Evolutionary conservation across 2,113 vertebrate species (phyloP).

Genomic region (Pholis gunnellus): DNA sequence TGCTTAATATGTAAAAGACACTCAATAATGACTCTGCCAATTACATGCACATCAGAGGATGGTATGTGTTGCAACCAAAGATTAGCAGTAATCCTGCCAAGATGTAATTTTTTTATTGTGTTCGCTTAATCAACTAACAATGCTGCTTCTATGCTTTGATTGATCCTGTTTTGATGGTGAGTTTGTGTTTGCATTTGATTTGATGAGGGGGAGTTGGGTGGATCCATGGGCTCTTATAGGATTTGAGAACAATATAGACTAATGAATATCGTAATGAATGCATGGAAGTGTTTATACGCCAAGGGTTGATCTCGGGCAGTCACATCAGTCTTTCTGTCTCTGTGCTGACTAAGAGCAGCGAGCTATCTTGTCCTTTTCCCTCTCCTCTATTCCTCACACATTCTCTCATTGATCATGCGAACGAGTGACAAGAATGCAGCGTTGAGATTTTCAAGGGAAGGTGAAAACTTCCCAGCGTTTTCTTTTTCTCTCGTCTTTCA

Average conservation of each 20-base stretch:
- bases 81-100: constrained; percentile 74
- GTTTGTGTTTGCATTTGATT: constrained; percentile 62
- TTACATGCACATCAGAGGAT: constrained; percentile 56
- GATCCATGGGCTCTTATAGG: constrained; percentile 34
- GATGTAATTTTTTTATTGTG: constrained; percentile 63
- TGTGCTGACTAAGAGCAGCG: constrained; percentile 20
- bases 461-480: constrained; percentile 33
- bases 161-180: constrained; percentile 71
- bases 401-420: constrained; percentile 27
- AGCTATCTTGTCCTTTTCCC: constrained; percentile 1
- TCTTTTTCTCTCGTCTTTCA: not conserved
- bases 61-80: constrained; percentile 53
- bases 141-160: constrained; percentile 31
- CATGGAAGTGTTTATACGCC: not conserved
- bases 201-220: constrained; percentile 44
- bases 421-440: constrained; percentile 42
- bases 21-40: constrained; percentile 48
- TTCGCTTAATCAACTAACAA: constrained; percentile 64
- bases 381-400: constrained; percentile 42
- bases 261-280: constrained; percentile 42
- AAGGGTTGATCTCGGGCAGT: not conserved
- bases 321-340: not conserved
- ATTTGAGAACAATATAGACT: constrained; percentile 63
- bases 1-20: constrained; percentile 24
- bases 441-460: constrained; percentile 32